Base-by-base conservation (phyloP, 2,888 invertebrate species). In the Macaria liturata region DNA sequence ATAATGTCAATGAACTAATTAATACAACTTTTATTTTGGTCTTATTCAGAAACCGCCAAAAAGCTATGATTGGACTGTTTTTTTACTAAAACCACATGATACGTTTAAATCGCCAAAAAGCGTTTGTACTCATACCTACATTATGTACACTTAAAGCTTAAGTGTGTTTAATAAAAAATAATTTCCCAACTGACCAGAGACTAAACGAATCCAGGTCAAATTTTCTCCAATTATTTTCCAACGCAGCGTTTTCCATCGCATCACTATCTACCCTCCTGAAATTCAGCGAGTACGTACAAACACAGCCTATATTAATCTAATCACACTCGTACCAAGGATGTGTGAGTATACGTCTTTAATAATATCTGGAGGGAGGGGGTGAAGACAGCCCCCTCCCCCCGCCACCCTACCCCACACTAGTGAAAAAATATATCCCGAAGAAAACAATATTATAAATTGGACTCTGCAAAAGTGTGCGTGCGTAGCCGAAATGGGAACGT, bases 401-500 rank as follows among this genome's bases (percentile, higher is more conserved):
- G 4, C 69, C 65, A 58, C 67, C 72, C 75, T 64, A 61, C 77
- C 77, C 81, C 80, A 82, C 81, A 84, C 91, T 91, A 91, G 88
- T 91, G 91, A 90, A 91, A 91, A 91, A 91, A 91, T 90, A 91
- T 90, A 90, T 89, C 89, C 86, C 68, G 81, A 88, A 87, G 91
- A 91, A 91, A 91, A 91, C 91, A 91, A 91, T 91, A 91, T 91
- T 91, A 91, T 91, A 91, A 91, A 91, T 91, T 91, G 91, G 87
- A 84, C 76, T 69, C 61, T 69, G 75, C 67, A 70, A 20, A 20
- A 78, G 81, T 84, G 83, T 84, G 86, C 77, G 81, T 67, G 54
- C 65, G 64, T 63, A 70, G 71, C 68, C 67, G 70, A 75, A 78
- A 77, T 74, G 73, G 74, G 76, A 75, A 78, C 79, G 84, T 81